These are phyloP conservation scores for Ctenopoma multispine DNA, from an alignment of 2,797 vertebrate genomes.

Conservation along the genomic window DNA sequence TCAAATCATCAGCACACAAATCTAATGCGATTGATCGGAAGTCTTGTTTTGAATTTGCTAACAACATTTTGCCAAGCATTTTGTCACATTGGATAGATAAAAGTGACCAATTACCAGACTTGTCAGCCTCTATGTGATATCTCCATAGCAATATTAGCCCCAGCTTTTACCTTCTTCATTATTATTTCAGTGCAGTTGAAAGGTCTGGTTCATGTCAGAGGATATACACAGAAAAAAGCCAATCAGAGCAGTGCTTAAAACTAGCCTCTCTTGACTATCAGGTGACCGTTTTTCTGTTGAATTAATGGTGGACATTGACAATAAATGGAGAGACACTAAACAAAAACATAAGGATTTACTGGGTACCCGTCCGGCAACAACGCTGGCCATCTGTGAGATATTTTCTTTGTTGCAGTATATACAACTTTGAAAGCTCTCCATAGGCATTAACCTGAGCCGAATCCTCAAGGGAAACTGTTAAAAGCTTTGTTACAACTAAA, in stretches of 20 bases:
- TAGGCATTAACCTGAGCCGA: constrained; percentile 24
- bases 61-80: neutral
- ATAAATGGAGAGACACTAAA: constrained; percentile 9
- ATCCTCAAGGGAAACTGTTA: constrained; percentile 36
- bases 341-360: constrained; percentile 25
- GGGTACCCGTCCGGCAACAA: constrained; percentile 35
- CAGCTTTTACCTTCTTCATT: neutral
- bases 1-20: constrained; percentile 4
- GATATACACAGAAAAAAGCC: constrained; percentile 34
- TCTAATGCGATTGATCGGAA: neutral
- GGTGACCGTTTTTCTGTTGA: constrained; percentile 49
- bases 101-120: neutral
- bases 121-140: neutral
- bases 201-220: constrained; percentile 50
- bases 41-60: neutral
- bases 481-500: constrained; percentile 57
- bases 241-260: constrained; percentile 31
- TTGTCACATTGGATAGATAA: neutral
- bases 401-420: constrained; percentile 45
- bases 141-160: neutral
- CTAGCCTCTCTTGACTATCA: constrained; percentile 22
- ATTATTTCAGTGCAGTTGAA: constrained; percentile 29
- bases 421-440: constrained; percentile 38
- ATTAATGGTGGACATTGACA: constrained; percentile 35
- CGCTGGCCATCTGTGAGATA: constrained; percentile 45